Evolutionary conservation across 2,888 invertebrate species (phyloP).

Genomic region (Calameuta filiformis): DNA sequence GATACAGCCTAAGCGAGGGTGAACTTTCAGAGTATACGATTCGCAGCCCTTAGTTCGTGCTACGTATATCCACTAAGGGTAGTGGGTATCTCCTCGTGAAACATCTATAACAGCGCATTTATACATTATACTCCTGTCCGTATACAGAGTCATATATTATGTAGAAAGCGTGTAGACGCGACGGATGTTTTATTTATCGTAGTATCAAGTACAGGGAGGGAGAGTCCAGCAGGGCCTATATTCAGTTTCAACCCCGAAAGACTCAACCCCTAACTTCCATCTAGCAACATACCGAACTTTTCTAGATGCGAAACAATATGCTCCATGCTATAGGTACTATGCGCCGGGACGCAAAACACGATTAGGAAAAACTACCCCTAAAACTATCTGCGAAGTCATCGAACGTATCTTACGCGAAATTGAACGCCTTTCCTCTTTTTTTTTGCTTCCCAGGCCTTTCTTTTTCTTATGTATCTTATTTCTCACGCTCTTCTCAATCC

Average conservation of each 20-base stretch:
- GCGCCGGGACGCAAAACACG: neutral
- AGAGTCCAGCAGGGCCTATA: slow-evolving; percentile 23
- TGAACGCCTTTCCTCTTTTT: slow-evolving; percentile 9
- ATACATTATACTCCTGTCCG: neutral
- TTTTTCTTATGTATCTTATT: neutral
- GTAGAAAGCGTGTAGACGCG: slow-evolving; percentile 24
- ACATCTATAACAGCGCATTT: neutral
- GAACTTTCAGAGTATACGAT: neutral
- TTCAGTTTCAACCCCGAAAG: neutral
- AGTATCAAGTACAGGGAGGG: slow-evolving; percentile 1
- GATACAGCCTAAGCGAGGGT: neutral
- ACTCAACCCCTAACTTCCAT: neutral
- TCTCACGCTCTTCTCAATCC: neutral
- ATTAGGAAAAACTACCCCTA: neutral
- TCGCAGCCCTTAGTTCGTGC: neutral
- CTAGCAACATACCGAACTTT: neutral
- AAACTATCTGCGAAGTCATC: slow-evolving; percentile 5
- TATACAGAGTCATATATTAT: slow-evolving; percentile 17
- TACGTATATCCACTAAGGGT: neutral
- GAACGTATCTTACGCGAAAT: slow-evolving; percentile 2
- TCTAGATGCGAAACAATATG: neutral
- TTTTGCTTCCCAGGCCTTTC: slow-evolving; percentile 13
- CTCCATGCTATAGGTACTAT: neutral
- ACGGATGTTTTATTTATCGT: slow-evolving; percentile 36
- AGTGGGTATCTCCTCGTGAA: neutral